Evolutionary conservation across 2,113 vertebrate genomes (phyloP), one percentile per base, ranked within the genome.

Genomic region (Tupaia chinensis): DNA sequence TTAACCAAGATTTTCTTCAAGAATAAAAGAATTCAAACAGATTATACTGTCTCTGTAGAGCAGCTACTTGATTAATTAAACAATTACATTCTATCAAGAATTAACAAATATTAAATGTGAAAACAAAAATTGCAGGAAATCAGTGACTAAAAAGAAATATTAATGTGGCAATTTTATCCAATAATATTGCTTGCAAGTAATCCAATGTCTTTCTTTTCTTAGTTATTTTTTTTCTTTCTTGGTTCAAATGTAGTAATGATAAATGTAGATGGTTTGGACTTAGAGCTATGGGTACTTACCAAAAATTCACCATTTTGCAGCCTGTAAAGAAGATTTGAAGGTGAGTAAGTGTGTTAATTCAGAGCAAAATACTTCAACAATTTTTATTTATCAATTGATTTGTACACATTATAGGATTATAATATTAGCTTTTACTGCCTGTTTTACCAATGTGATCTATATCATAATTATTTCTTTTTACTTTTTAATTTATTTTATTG

Each of bases 11-110:
- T 93, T 92, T 98, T 94, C 22, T 20, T n/a, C 76, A 91, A 53
- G 72, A 97, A 97, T 93, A 91, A 95, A 97, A 97, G 56, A 96
- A 95, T 93, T 32, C 76, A 95, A 97, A 93, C 29, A 94, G 76
- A 96, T 97, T 89, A 94, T 85, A 13, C 89, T 95, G 58, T 95
- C 89, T 96, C 79, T 94, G 95, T 96, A 95, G 91, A 96, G 66
- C 70, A 92, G 19, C 81, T 84, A 89, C 17, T 97, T 97, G 68
- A 96, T 96, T 97, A 97, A 97, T 95, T 97, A 95, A 97, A 53
- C 10, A 60, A 89, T 93, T 97, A 87, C 10, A 78, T 94, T 93
- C 72, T 93, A 94, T 87, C 70, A 95, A 94, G 78, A 96, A 91
- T 93, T 86, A 68, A 68, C 14, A 97, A 94, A 78, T 69, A 87